These are phyloP conservation scores for Lordiphosa fenestrarum DNA, from an alignment of 2,888 invertebrate species.

Conservation along the genomic window DNA sequence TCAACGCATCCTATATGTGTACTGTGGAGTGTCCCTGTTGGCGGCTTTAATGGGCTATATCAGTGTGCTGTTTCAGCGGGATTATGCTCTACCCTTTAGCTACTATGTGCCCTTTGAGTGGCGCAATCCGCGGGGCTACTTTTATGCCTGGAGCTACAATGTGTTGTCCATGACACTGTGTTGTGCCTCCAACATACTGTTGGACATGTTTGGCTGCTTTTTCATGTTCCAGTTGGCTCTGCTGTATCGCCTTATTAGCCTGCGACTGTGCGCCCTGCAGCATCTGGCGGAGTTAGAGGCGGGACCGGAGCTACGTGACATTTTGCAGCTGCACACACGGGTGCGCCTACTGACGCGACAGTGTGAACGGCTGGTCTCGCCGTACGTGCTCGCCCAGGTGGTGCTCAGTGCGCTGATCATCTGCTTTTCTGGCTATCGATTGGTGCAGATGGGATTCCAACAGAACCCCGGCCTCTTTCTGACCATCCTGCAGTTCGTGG, in stretches of 20 bases:
- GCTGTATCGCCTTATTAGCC: conserved; percentile 58
- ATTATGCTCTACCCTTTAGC: conserved; percentile 62
- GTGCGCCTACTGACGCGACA: conserved; percentile 29
- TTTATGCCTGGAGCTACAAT: conserved; percentile 65
- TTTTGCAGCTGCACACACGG: conserved; percentile 38
- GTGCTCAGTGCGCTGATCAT: conserved; percentile 69
- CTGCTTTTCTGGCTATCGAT: conserved; percentile 70
- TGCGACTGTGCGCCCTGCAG: conserved; percentile 51
- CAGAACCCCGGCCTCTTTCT: conserved; percentile 47
- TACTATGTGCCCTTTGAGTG: conserved; percentile 76
- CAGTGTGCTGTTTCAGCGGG: conserved; percentile 38
- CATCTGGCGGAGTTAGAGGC: conserved; percentile 25
- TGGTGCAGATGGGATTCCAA: conserved; percentile 52
- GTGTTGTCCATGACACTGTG: conserved; percentile 53
- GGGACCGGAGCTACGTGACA: conserved; percentile 22
- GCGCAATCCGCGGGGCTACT: conserved; percentile 40
- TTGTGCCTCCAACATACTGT: conserved; percentile 50
- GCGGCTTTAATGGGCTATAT: conserved; percentile 32
- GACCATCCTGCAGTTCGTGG: conserved; percentile 53
- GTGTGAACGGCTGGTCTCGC: conserved; percentile 57
- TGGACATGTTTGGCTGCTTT: conserved; percentile 71
- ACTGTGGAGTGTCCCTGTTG: conserved; percentile 26
- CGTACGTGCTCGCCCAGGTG: conserved; percentile 65
- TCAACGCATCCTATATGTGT: conserved; percentile 40
- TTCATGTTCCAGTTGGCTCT: conserved; percentile 66